Percentiles rank a stretch among this genome's conserved stretches.
Conservation (phyloP, 30 jellyfish, hydroid and myxozoan species). For the Cassiopea xamachana region DNA sequence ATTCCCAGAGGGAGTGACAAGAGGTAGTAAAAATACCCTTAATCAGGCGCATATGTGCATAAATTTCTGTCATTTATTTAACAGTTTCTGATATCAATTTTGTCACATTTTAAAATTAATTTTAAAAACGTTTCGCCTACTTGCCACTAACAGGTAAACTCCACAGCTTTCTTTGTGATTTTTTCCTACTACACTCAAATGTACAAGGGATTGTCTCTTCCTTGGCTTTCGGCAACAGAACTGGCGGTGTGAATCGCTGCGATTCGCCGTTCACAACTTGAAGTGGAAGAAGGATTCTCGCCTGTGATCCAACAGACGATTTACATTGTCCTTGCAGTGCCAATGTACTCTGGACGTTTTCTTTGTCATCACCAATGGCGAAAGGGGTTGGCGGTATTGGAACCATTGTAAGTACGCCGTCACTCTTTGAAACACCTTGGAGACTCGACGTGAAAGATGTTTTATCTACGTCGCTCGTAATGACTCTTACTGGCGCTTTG, state of each 20-base stretch:
- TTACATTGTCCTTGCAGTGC: not conserved
- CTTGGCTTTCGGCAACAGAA: conserved; percentile 5
- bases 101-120: not conserved
- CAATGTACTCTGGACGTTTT: not conserved
- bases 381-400: conserved; percentile 51
- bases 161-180: conserved; percentile 9
- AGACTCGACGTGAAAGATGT: not conserved
- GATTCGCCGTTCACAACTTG: not conserved
- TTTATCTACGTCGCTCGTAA: not conserved
- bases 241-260: conserved; percentile 20
- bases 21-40: too few species aligned
- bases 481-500: not conserved
- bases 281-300: conserved; percentile 29
- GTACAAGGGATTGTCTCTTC: too few species aligned
- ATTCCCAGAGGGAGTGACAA: too few species aligned
- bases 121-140: not conserved
- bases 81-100: not conserved
- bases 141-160: not conserved
- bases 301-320: not conserved
- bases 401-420: conserved; percentile 12
- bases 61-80: too few species aligned
- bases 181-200: not conserved
- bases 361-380: not conserved
- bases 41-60: too few species aligned
- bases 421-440: not conserved